Evolutionary conservation across 2,113 vertebrate genomes (phyloP), one percentile per base, ranked within the genome.

Genomic region (Andinoacara biseriatus): DNA sequence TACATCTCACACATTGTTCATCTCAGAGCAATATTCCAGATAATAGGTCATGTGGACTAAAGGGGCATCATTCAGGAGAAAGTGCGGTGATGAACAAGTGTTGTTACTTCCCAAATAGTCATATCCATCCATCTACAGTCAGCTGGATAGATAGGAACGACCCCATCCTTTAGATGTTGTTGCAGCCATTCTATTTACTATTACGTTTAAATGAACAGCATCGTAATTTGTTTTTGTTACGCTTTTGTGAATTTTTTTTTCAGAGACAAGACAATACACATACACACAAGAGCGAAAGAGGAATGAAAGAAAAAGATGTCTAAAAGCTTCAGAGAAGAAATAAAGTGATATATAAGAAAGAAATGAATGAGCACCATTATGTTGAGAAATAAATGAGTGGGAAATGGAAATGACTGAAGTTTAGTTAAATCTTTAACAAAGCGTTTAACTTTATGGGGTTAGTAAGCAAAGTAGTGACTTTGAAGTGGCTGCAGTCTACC

Each of bases 241-340:
- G 33, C 81, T 87, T 78, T 83, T 91, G 54, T 82, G 17, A 78
- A 87, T 89, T 91, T 82, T 91, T 81, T 84, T 76, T 89, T 81
- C 76, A 91, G 87, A 93, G 89, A 95, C 92, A 89, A 92, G 91
- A 94, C 90, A 69, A 82, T 56, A 91, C 88, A 93, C 84, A 92
- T 82, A 88, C 74, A 93, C 78, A 93, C 31, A 18, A 92, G 29
- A 94, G 83, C 85, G 84, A 90, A 74, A 88, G 80, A 65, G 65
- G 65, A 43, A 59, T 74, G 67, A 76, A 80, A 61, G 43, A 33
- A 77, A 58, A 65, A 62, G 26, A 76, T 46, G 3, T 26, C 46
- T 67, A 74, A 76, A 35, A 11, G 31, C 74, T 82, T n/a, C 65
- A 74, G 29, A 60, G 74, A 58, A 35, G 61, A 76, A 67, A 74